Evolutionary conservation across 2,113 vertebrate species (phyloP).

Genomic region (Alectura lathami): DNA sequence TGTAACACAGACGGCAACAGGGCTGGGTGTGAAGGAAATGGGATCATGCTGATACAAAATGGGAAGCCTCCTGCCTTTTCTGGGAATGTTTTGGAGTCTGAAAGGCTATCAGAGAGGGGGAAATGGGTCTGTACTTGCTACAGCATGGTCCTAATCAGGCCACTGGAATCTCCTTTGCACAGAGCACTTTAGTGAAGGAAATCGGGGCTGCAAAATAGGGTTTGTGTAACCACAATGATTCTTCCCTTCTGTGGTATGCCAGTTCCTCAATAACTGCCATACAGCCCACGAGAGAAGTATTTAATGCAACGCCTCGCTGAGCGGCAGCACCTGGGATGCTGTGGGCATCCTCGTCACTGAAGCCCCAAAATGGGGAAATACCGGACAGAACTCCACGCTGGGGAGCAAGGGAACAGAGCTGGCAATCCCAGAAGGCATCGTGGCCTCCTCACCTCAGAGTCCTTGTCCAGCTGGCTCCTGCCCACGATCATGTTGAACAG

Average conservation of each 20-base stretch:
- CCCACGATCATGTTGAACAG: conserved; percentile 85
- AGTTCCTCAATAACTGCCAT: background rate
- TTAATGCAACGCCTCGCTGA: rapidly evolving
- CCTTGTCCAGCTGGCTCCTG: conserved; percentile 83
- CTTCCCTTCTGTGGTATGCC: background rate
- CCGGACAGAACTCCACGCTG: rapidly evolving
- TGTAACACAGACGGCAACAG: background rate
- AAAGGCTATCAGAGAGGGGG: background rate
- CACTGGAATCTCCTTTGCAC: background rate
- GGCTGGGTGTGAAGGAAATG: background rate
- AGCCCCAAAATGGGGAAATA: background rate
- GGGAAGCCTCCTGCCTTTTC: background rate
- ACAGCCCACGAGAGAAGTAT: background rate
- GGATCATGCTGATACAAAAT: background rate
- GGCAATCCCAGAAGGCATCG: rapidly evolving
- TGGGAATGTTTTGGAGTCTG: background rate
- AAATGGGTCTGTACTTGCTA: background rate
- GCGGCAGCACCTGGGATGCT: background rate
- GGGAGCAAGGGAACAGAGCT: background rate
- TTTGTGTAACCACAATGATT: conserved; percentile 12
- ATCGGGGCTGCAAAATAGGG: conserved; percentile 35
- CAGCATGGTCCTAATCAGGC: conserved; percentile 31
- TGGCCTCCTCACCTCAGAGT: conserved; percentile 80
- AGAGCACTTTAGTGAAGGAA: background rate
- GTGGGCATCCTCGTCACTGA: background rate